Conservation (phyloP, 2,113 vertebrate species). For the Syrmaticus mikado region DNA sequence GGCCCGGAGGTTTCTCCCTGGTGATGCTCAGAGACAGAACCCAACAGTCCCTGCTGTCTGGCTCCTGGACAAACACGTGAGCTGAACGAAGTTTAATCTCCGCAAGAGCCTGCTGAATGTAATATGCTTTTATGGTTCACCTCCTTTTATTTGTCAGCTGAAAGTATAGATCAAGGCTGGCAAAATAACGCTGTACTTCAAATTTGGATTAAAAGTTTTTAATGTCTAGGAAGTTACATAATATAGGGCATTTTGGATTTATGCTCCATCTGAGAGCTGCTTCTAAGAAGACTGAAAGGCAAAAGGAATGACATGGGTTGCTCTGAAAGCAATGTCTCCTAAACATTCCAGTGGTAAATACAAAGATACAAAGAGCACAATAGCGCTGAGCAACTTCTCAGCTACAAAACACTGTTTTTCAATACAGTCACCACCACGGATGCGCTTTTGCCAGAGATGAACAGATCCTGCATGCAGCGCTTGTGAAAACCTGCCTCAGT, state of each 20-base stretch:
- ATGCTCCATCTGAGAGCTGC: not conserved
- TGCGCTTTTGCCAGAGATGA: too few species aligned
- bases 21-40: not conserved
- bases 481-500: too few species aligned
- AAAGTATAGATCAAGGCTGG: not conserved
- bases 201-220: not conserved
- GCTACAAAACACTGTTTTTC: too few species aligned
- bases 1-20: not conserved
- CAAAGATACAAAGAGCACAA: too few species aligned
- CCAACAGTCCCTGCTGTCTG: not conserved
- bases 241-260: not conserved
- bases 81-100: too few species aligned
- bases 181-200: not conserved
- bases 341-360: too few species aligned
- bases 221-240: not conserved
- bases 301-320: not conserved
- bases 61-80: too few species aligned
- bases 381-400: too few species aligned
- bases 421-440: too few species aligned
- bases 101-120: too few species aligned
- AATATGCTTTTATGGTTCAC: slow-evolving; percentile 19
- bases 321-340: too few species aligned
- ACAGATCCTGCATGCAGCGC: too few species aligned
- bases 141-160: slow-evolving; percentile 35
- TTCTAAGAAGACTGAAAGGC: not conserved